phyloP scores from a whole-genome alignment of 53 echinoderm and acorn worm species.

The Astropecten irregularis region DNA sequence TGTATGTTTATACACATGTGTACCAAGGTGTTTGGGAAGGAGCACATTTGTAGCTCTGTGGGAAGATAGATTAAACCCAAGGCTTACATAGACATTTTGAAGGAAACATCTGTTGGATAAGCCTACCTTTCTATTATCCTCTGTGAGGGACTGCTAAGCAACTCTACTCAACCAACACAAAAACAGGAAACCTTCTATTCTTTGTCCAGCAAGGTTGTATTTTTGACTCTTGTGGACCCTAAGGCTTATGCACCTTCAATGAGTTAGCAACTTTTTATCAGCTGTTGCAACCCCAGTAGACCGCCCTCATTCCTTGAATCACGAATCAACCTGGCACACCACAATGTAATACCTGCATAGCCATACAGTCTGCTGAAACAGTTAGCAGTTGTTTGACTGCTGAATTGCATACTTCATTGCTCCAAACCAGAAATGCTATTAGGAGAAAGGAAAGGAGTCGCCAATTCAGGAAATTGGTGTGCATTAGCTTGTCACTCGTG shows the following conservation, averaged over 20 bases:
- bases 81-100: slow-evolving; percentile 41
- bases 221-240: slow-evolving; percentile 30
- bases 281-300: slow-evolving; percentile 40
- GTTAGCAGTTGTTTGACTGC: slow-evolving; percentile 46
- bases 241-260: slow-evolving; percentile 8
- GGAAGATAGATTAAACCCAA: slow-evolving; percentile 46
- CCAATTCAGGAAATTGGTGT: slow-evolving; percentile 55
- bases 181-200: slow-evolving; percentile 50
- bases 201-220: slow-evolving; percentile 43
- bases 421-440: slow-evolving; percentile 57
- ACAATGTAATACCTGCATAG: slow-evolving; percentile 4
- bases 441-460: slow-evolving; percentile 53
- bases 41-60: slow-evolving; percentile 33
- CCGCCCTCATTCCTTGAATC: slow-evolving; percentile 37
- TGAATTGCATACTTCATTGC: slow-evolving; percentile 56
- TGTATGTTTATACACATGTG: no score
- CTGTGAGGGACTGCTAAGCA: slow-evolving; percentile 24
- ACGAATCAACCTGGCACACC: slow-evolving; percentile 11
- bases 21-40: not conserved
- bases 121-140: slow-evolving; percentile 51
- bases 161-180: slow-evolving; percentile 37
- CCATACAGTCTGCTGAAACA: slow-evolving; percentile 8
- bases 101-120: slow-evolving; percentile 45
- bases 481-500: slow-evolving; percentile 60
- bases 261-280: slow-evolving; percentile 50